A percentile compares a stretch with the other conserved stretches of the same genome.
Conservation (phyloP, 2,888 invertebrate genomes). For the Itoplectis maculator region DNA sequence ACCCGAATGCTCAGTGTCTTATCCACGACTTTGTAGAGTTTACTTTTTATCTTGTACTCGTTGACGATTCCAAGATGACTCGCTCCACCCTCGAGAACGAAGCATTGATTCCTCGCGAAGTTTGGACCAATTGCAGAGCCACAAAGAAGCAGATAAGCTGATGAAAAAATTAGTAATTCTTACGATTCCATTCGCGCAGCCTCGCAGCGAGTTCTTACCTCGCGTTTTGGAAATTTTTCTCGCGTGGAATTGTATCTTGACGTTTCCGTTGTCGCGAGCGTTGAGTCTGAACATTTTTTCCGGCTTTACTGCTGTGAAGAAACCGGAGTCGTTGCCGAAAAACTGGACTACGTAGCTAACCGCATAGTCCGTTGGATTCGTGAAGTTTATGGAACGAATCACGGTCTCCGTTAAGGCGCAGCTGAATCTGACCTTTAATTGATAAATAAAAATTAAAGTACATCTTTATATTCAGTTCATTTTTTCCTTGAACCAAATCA, state of each 20-base stretch:
- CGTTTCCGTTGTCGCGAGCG: conserved; percentile 59
- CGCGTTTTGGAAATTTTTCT: conserved; percentile 73
- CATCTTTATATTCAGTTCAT: neutral
- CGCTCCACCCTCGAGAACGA: conserved; percentile 76
- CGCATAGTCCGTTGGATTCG: conserved; percentile 67
- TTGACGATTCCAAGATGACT: conserved; percentile 71
- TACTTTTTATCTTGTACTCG: conserved; percentile 73
- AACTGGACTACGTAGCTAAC: conserved; percentile 74
- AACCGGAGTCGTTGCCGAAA: conserved; percentile 72
- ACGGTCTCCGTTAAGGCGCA: conserved; percentile 72
- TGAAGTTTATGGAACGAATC: conserved; percentile 68
- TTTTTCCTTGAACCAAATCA: neutral
- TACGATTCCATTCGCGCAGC: neutral
- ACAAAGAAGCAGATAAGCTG: conserved; percentile 73
- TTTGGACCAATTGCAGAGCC: conserved; percentile 75
- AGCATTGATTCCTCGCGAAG: conserved; percentile 76
- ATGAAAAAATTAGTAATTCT: neutral
- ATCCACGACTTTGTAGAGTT: conserved; percentile 74
- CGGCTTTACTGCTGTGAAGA: conserved; percentile 70
- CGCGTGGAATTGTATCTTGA: conserved; percentile 75
- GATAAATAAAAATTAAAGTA: neutral
- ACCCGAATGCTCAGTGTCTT: conserved; percentile 71
- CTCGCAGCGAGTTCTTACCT: conserved; percentile 67
- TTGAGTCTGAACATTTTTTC: conserved; percentile 68
- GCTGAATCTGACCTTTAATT: conserved; percentile 70